Evolutionary conservation across 2,113 vertebrate species (phyloP).

Genomic region (Neogobius melanostomus): DNA sequence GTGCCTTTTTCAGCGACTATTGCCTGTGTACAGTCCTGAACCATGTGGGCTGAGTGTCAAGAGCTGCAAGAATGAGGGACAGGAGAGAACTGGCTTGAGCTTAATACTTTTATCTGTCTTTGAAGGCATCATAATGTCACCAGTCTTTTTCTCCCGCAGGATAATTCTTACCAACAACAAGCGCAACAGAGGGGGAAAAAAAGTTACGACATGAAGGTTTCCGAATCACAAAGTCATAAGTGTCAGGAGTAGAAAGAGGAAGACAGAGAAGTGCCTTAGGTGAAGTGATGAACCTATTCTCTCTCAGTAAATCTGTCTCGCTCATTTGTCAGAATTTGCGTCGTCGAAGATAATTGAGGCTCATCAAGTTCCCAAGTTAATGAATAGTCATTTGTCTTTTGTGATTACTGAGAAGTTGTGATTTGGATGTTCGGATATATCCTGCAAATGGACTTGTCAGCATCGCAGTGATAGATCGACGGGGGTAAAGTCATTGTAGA

Average conservation of each 20-base stretch:
- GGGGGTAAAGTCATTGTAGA: background rate
- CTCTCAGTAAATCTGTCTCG: slow-evolving; percentile 39
- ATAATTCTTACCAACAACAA: slow-evolving; percentile 11
- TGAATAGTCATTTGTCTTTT: slow-evolving; percentile 42
- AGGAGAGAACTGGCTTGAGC: slow-evolving; percentile 6
- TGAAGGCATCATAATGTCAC: slow-evolving; percentile 19
- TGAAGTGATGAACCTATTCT: slow-evolving; percentile 22
- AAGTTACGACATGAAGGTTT: slow-evolving; percentile 7
- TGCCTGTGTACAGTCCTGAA: slow-evolving; percentile 14
- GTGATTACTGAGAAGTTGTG: slow-evolving; percentile 3
- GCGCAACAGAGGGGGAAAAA: slow-evolving; percentile 7
- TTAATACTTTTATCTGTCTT: slow-evolving; percentile 19
- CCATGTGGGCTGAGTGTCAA: slow-evolving; percentile 29
- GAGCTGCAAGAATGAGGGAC: slow-evolving; percentile 10
- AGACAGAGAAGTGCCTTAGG: slow-evolving; percentile 15
- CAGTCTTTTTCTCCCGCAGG: background rate
- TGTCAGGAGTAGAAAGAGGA: slow-evolving; percentile 17
- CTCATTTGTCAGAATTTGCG: slow-evolving; percentile 23
- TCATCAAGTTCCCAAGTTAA: slow-evolving; percentile 38
- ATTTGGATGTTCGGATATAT: background rate
- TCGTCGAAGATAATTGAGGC: slow-evolving; percentile 31
- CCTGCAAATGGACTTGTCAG: slow-evolving; percentile 3
- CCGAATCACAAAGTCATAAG: background rate
- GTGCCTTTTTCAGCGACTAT: slow-evolving; percentile 45
- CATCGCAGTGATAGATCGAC: background rate